Percentiles rank a stretch among this genome's conserved stretches.
Evolutionary conservation across 2,888 invertebrate genomes (phyloP).

Genomic region (Seira ritae): DNA sequence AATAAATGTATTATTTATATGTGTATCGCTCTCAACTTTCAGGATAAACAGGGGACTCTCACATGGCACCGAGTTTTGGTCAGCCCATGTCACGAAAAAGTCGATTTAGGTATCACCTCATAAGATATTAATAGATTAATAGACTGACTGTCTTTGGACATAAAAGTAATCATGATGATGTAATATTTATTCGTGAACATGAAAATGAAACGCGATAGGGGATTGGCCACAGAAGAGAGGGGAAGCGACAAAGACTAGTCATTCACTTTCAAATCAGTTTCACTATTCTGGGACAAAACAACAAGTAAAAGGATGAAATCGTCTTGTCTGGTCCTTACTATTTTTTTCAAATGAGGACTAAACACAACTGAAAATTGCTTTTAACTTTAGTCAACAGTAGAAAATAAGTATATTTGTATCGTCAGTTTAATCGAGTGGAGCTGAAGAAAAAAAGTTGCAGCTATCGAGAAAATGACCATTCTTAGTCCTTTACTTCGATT

Average conservation of each 20-base stretch:
- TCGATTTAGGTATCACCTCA: conserved; percentile 11
- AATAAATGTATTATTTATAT: not conserved
- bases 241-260: too few species aligned
- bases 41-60: not conserved
- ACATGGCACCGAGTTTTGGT: not conserved
- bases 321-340: too few species aligned
- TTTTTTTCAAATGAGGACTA: too few species aligned
- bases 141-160: not conserved
- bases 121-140: not conserved
- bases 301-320: too few species aligned
- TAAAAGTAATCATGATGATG: conserved; percentile 8
- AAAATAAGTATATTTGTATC: not conserved
- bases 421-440: not conserved
- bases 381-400: not conserved
- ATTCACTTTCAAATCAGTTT: too few species aligned
- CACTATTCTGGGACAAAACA: too few species aligned
- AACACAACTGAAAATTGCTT: too few species aligned
- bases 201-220: too few species aligned
- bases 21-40: conserved; percentile 1
- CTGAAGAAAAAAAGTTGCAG: not conserved
- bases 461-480: not conserved
- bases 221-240: too few species aligned
- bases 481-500: not conserved
- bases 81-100: not conserved
- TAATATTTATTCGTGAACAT: not conserved